Conservation (phyloP, 2,113 vertebrate species). For the Poecile atricapillus region DNA sequence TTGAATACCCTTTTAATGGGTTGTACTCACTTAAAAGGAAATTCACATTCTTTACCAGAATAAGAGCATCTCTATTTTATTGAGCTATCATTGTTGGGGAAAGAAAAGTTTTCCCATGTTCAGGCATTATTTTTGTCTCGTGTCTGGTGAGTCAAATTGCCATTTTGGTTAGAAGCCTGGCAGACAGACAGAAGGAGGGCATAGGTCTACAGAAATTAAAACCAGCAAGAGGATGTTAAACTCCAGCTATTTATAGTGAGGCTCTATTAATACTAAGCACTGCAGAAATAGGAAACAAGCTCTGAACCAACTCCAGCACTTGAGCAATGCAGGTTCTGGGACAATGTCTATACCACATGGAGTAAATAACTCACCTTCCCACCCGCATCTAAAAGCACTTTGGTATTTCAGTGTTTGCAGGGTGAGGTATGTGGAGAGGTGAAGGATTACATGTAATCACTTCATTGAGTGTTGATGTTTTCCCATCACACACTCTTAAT, state of each 20-base stretch:
- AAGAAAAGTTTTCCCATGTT: slow-evolving; percentile 21
- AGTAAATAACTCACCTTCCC: not conserved
- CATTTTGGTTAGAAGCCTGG: slow-evolving; percentile 4
- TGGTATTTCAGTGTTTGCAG: not conserved
- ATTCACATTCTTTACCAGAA: not conserved
- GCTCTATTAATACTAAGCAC: not conserved
- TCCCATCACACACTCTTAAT: not conserved
- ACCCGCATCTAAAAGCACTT: not conserved
- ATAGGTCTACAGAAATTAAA: slow-evolving; percentile 8
- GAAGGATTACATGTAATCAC: not conserved
- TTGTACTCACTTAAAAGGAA: not conserved
- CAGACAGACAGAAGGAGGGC: not conserved
- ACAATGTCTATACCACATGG: not conserved
- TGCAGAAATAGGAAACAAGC: not conserved
- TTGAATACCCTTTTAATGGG: not conserved
- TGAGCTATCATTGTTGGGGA: not conserved
- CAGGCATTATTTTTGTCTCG: not conserved
- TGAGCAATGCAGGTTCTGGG: not conserved
- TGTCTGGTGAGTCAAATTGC: not conserved
- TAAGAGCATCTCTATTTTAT: not conserved
- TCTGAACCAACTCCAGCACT: not conserved
- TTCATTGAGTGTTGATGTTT: not conserved
- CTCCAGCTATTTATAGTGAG: not conserved
- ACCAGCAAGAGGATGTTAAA: not conserved
- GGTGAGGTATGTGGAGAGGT: not conserved